Conservation (phyloP, 2,113 vertebrate genomes). For the Nanorana parkeri region DNA sequence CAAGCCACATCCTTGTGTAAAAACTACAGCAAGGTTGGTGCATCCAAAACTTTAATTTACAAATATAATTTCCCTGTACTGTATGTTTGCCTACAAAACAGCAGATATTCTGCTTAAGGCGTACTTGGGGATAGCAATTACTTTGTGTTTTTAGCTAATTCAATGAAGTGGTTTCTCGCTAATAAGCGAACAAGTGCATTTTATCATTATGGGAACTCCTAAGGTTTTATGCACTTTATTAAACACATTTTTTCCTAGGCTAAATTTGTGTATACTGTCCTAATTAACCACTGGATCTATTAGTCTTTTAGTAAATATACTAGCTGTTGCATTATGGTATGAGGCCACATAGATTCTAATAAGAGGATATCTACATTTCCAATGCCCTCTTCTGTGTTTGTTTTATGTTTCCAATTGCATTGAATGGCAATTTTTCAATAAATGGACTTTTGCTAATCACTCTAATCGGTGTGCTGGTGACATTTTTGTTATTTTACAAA, state of each 20-base stretch:
- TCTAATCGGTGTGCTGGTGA: too few relatives aligned
- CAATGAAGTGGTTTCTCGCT: constrained; percentile 41
- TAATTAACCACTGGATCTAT: constrained; percentile 34
- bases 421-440: too few relatives aligned
- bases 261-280: constrained; percentile 12
- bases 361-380: not conserved
- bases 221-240: constrained; percentile 43
- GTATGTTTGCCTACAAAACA: constrained; percentile 12
- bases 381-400: too few relatives aligned
- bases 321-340: constrained; percentile 1
- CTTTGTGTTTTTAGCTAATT: constrained; percentile 39
- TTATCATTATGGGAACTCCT: constrained; percentile 44
- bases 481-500: too few relatives aligned
- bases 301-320: constrained; percentile 11
- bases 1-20: not conserved
- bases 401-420: too few relatives aligned
- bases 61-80: constrained; percentile 1
- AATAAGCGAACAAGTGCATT: constrained; percentile 41
- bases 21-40: not conserved
- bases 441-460: too few relatives aligned
- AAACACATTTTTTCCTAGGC: not conserved
- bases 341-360: constrained; percentile 4
- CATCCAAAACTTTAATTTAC: constrained; percentile 5
- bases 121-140: constrained; percentile 39
- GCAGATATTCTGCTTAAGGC: constrained; percentile 28